These are phyloP conservation scores for Antedon mediterranea DNA, from an alignment of 53 echinoderm and acorn worm genomes.

Conservation along the genomic window DNA sequence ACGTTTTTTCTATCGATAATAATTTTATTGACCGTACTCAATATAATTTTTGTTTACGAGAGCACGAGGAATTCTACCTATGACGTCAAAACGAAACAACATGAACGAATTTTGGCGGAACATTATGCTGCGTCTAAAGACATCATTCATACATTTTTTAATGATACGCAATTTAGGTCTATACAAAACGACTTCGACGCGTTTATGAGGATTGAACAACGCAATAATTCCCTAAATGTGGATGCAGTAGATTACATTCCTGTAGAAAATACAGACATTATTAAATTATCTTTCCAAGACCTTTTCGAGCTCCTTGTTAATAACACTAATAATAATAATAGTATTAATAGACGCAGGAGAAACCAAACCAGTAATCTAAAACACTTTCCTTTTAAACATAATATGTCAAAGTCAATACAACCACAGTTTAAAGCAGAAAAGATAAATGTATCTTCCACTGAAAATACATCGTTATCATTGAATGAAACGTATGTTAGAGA, in stretches of 20 bases:
- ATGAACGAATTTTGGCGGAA: background rate
- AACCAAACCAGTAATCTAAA: background rate
- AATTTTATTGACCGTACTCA: background rate
- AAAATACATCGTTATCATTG: background rate
- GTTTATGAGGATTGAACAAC: background rate
- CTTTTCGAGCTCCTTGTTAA: background rate
- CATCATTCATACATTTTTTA: background rate
- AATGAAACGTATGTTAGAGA: background rate
- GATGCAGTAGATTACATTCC: background rate
- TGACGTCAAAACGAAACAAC: background rate
- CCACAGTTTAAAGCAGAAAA: no score
- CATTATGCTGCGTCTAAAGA: background rate
- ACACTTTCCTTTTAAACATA: background rate
- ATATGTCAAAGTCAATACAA: background rate
- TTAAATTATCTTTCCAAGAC: background rate
- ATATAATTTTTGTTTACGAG: background rate
- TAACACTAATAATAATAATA: no score
- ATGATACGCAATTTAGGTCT: no score
- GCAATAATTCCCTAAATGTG: background rate
- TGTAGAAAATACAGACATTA: background rate
- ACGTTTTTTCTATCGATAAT: background rate
- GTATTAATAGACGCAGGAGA: background rate
- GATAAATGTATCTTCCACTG: background rate
- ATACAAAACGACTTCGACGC: no score
- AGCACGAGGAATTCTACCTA: background rate